Base-by-base conservation (phyloP, 2,113 vertebrate species). In the Eudyptes chrysolophus region DNA sequence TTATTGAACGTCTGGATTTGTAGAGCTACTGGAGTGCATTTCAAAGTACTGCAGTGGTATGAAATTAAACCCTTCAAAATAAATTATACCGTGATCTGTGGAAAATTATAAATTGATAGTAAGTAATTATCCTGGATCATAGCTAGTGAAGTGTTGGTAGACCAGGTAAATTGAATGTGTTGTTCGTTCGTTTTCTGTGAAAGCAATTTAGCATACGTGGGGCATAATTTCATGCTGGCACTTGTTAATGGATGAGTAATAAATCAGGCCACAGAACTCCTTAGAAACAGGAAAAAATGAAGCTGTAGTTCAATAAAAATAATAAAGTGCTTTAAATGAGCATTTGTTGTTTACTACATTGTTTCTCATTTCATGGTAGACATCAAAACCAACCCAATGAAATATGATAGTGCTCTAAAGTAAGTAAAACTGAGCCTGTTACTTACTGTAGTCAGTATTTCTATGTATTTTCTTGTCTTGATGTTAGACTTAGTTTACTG, bases 301-400 rank as follows among this genome's bases (percentile, higher is more conserved):
- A 97, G 84, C 64, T 90, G 70, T 83, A 86, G 80, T 97, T 97
- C 94, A 85, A 74, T 87, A 89, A 95, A 89, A 97, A 97, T 84
- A 57, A 95, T 98, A 98, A 98, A 98, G 98, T 98, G 98, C 98
- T 98, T 98, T 94, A 64, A 58, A 95, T 76, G 79, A 96, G 81
- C 21, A 51, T 96, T 89, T 97, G 68, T 87, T 93, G 76, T 79
- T 95, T 85, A 93, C 92, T 95, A 78, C 19, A 49, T 82, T 88
- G 78, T 89, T 93, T 93, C 66, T 95, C 18, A 25, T 79, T 86
- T 96, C 77, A 77, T 32, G 42, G n/a, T 92, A 97, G 96, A 91
- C 62, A 84, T 76, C 49, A 60, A 93, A 86, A 87, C 54, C 76
- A 94, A 94, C 27, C 36, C 65, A 82, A 38, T 46, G 62, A 90